Base-by-base conservation (phyloP, 2,888 invertebrate species). In the Luperina nickerlii region DNA sequence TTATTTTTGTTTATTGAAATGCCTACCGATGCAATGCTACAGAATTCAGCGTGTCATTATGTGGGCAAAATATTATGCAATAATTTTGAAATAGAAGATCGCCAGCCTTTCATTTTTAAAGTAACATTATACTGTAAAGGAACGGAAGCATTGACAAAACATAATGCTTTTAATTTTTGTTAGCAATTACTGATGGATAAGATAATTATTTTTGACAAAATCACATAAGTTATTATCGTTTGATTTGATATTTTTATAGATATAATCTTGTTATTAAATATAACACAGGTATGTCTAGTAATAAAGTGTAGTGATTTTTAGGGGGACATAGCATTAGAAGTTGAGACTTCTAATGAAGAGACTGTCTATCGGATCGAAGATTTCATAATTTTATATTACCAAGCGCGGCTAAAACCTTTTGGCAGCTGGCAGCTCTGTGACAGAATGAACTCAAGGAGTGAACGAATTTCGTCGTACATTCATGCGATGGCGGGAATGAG, bases 401-500 rank as follows among this genome's bases (percentile, higher is more conserved):
- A 57, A 2, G 51, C 1, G 3, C 24, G 45, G 13, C 8, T 54
- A 11, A 18, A 45, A 63, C 0, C 0, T n/a, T 78, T 57, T 79
- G 1, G 1, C 48, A 20, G 15, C 24, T 65, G 60, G 54, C 27
- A 57, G n/a, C 45, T 24, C 20, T 65, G 15, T 51, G 8, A 38
- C 3, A 9, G 48, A 73, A 62, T 38, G 20, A 71, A 20, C 0
- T 51, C 18, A 54, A 48, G 15, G 11, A 75, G 18, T 32, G 32
- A 75, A 32, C 45, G 18, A 76, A 75, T 0, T 38, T 65, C 66
- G 42, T 74, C 67, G 13, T 76, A 83, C 80, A 48, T 77, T 83
- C 60, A 78, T 89, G n/a, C 27, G 27, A 63, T 27, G 88, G 90
- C 90, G 90, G 88, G 90, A 91, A 90, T 70, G 71, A 74, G 42